phyloP scores from a whole-genome alignment of 2,888 invertebrate genomes.

The Drosophila multiciliata region DNA sequence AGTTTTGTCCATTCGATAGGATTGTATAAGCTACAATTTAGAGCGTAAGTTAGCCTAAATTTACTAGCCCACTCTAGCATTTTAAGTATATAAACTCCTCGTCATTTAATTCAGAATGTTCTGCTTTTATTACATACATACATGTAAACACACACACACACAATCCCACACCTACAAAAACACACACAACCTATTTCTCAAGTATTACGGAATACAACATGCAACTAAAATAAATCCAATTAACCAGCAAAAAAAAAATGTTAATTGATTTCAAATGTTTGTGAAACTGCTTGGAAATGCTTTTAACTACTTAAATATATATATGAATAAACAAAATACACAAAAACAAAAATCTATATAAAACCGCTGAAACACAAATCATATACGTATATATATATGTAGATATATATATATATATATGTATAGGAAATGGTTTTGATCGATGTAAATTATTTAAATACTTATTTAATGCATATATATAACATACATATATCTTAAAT shows the following conservation, averaged over 20 bases:
- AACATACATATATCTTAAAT: slow-evolving; percentile 53
- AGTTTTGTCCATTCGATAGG: slow-evolving; percentile 46
- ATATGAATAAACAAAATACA: slow-evolving; percentile 4
- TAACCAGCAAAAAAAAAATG: slow-evolving; percentile 34
- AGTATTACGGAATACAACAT: slow-evolving; percentile 63
- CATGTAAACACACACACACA: slow-evolving; percentile 25
- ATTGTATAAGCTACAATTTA: slow-evolving; percentile 70
- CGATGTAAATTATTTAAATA: slow-evolving; percentile 78
- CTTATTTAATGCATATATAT: slow-evolving; percentile 74
- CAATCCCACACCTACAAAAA: slow-evolving; percentile 21
- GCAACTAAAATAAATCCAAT: slow-evolving; percentile 46
- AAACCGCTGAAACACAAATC: slow-evolving; percentile 48
- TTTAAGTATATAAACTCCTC: slow-evolving; percentile 55
- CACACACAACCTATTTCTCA: slow-evolving; percentile 55
- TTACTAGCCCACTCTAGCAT: slow-evolving; percentile 63
- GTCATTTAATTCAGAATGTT: slow-evolving; percentile 55
- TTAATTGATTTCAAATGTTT: slow-evolving; percentile 53
- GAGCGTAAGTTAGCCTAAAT: slow-evolving; percentile 72
- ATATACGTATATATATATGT: slow-evolving; percentile 32
- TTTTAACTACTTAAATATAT: slow-evolving; percentile 64
- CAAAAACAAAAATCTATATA: slow-evolving; percentile 43
- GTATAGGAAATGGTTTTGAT: slow-evolving; percentile 63
- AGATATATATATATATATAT: slow-evolving; percentile 30
- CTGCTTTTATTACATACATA: slow-evolving; percentile 66
- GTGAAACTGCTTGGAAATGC: slow-evolving; percentile 71